A percentile compares a stretch with the other conserved stretches of the same genome.
Conservation (phyloP, 1,140 invertebrate genomes). For the Neuroterus valhalla region DNA sequence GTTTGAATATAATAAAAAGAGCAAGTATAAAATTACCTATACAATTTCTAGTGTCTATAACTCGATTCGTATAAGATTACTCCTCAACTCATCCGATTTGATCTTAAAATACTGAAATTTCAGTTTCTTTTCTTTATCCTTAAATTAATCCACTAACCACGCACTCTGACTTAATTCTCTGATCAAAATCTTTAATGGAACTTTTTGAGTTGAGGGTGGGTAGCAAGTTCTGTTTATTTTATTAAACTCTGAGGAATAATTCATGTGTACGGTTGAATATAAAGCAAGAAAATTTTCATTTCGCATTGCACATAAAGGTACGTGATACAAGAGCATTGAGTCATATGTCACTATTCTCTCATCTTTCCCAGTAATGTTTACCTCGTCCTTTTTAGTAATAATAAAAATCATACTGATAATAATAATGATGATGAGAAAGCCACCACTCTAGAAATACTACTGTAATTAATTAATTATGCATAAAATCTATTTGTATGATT, state of each 20-base stretch:
- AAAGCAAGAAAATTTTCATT: slow-evolving; percentile 58
- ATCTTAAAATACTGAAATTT: slow-evolving; percentile 38
- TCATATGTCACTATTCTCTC: slow-evolving; percentile 66
- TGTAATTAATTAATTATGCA: slow-evolving; percentile 67
- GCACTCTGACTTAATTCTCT: neutral
- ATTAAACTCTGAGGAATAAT: too few relatives aligned
- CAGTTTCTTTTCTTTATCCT: slow-evolving; percentile 33
- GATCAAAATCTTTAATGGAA: neutral
- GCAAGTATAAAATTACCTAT: slow-evolving; percentile 69
- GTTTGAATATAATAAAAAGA: slow-evolving; percentile 66
- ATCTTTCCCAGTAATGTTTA: slow-evolving; percentile 58
- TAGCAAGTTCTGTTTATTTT: too few relatives aligned
- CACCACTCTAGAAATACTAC: slow-evolving; percentile 64
- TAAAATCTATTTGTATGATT: slow-evolving; percentile 67
- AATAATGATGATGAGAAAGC: slow-evolving; percentile 52
- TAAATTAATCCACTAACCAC: neutral
- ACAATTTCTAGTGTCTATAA: slow-evolving; percentile 63
- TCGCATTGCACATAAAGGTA: slow-evolving; percentile 47
- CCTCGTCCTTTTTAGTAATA: slow-evolving; percentile 50
- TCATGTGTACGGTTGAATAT: slow-evolving; percentile 41
- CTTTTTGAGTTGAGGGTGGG: too few relatives aligned
- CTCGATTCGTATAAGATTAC: slow-evolving; percentile 44
- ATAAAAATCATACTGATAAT: slow-evolving; percentile 49
- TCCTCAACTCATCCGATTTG: slow-evolving; percentile 47
- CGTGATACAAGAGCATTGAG: neutral